These are phyloP conservation scores for Netelia melanura DNA, from an alignment of 2,888 invertebrate genomes.

Conservation along the genomic window DNA sequence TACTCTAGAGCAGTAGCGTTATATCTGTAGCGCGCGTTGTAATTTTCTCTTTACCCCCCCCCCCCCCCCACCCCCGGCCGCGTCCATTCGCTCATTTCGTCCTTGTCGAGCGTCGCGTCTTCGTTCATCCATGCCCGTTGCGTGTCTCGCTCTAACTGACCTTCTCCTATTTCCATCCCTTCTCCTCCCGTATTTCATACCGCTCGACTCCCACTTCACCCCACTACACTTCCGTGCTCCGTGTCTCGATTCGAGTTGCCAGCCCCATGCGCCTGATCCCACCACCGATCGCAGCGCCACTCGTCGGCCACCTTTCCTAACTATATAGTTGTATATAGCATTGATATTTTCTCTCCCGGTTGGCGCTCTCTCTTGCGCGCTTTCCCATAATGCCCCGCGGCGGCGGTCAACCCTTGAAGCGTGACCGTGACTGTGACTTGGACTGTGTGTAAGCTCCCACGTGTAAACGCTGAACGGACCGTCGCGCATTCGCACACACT, in stretches of 20 bases:
- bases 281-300: conserved; percentile 31
- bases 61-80: neutral
- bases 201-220: neutral
- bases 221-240: too few relatives aligned
- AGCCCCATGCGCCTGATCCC: conserved; percentile 48
- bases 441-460: conserved; percentile 35
- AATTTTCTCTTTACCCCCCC: conserved; percentile 58
- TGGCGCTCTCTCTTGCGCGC: conserved; percentile 9
- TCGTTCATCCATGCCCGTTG: conserved; percentile 22
- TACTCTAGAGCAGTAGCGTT: conserved; percentile 44
- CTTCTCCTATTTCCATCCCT: conserved; percentile 52
- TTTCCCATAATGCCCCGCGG: conserved; percentile 64
- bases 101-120: conserved; percentile 32
- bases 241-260: conserved; percentile 18
- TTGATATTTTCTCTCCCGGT: neutral
- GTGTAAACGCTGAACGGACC: neutral
- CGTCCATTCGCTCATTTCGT: conserved; percentile 37
- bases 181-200: neutral
- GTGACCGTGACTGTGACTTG: conserved; percentile 83
- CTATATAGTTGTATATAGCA: neutral
- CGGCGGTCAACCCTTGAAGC: conserved; percentile 79
- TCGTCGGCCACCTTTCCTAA: neutral
- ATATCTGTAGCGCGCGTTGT: conserved; percentile 38
- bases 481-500: conserved; percentile 4
- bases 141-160: conserved; percentile 32